A percentile compares a stretch with the other conserved stretches of the same genome.
phyloP scores from a whole-genome alignment of 2,888 invertebrate species.

The Iphiclides podalirius region DNA sequence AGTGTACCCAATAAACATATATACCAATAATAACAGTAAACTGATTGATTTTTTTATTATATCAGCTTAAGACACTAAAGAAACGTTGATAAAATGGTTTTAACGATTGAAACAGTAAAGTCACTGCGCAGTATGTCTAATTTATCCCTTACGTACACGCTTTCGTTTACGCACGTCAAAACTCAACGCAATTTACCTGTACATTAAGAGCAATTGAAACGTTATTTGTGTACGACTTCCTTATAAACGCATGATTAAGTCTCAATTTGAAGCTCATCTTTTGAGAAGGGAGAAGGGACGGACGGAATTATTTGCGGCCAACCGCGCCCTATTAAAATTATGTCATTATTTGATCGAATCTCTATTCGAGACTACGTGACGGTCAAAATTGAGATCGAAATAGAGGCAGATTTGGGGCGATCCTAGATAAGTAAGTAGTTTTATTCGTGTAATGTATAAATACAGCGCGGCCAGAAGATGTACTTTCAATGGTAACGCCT shows the following conservation, averaged over 20 bases:
- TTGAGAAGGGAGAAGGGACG: constrained; percentile 15
- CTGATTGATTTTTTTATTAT: too few relatives aligned
- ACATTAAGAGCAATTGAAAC: constrained; percentile 23
- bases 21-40: too few relatives aligned
- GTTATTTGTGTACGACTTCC: constrained; percentile 20
- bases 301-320: constrained; percentile 11
- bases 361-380: too few relatives aligned
- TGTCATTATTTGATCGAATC: background rate
- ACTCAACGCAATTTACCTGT: constrained; percentile 21
- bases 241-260: constrained; percentile 24
- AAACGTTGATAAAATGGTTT: too few relatives aligned
- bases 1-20: too few relatives aligned
- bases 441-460: too few relatives aligned
- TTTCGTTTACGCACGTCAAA: constrained; percentile 13
- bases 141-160: background rate
- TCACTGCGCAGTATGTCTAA: background rate
- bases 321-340: constrained; percentile 10
- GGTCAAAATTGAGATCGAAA: too few relatives aligned
- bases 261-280: constrained; percentile 7
- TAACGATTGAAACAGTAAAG: too few relatives aligned
- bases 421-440: too few relatives aligned
- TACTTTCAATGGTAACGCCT: constrained; percentile 19
- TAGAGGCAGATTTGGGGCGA: too few relatives aligned
- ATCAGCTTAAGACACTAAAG: too few relatives aligned
- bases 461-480: too few relatives aligned